Evolutionary conservation across 2,797 vertebrate genomes (phyloP).

Genomic region (Malacoraja senta): DNA sequence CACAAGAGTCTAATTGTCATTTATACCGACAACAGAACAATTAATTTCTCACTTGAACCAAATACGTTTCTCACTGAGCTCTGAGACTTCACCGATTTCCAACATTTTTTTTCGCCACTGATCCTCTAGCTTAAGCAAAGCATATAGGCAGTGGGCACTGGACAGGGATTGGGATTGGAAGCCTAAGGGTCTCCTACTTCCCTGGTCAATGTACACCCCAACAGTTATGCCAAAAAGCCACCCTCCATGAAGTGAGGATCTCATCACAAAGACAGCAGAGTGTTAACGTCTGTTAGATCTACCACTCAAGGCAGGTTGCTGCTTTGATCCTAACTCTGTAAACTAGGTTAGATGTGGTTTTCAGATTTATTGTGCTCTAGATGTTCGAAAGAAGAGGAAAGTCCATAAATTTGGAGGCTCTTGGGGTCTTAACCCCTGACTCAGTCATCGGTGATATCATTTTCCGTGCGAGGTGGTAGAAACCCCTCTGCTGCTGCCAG

Average conservation of each 20-base stretch:
- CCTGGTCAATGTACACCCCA: neutral
- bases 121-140: too few relatives aligned
- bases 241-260: neutral
- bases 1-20: too few relatives aligned
- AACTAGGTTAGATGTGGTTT: conserved; percentile 37
- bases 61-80: too few relatives aligned
- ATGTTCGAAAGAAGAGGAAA: conserved; percentile 16
- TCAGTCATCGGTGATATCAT: conserved; percentile 17
- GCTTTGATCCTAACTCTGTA: neutral
- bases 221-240: neutral
- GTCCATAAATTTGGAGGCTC: neutral
- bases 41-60: too few relatives aligned
- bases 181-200: too few relatives aligned
- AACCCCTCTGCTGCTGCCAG: neutral
- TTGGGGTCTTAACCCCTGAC: neutral
- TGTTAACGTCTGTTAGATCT: neutral
- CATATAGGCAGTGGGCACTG: too few relatives aligned
- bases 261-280: neutral
- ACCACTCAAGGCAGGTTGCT: neutral
- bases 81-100: too few relatives aligned
- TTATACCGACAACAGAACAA: too few relatives aligned
- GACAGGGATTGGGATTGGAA: too few relatives aligned
- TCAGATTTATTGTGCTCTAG: neutral
- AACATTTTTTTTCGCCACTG: too few relatives aligned
- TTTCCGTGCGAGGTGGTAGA: neutral